A percentile compares a stretch with the other conserved stretches of the same genome.
These are phyloP conservation scores for Hyperoplus lanceolatus DNA, from an alignment of 2,797 vertebrate species.

Conservation along the genomic window DNA sequence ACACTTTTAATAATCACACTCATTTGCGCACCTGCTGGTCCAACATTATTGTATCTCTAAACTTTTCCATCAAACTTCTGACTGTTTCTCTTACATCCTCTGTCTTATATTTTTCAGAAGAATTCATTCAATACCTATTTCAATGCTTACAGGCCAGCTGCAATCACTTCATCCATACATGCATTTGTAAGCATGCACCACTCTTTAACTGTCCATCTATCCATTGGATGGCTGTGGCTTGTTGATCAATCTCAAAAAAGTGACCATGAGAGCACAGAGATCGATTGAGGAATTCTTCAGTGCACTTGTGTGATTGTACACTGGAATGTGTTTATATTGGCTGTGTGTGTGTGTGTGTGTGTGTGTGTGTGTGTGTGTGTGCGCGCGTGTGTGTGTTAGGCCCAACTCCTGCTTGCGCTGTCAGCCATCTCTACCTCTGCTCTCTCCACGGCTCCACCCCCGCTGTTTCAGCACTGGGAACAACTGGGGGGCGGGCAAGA, in stretches of 20 bases:
- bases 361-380: slow-evolving; percentile 13
- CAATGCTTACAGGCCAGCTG: background rate
- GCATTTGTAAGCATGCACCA: background rate
- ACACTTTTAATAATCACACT: background rate
- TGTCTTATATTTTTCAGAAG: background rate
- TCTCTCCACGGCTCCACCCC: slow-evolving; percentile 54
- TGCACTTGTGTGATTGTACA: slow-evolving; percentile 1
- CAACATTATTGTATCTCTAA: background rate
- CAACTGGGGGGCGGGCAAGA: slow-evolving; percentile 26
- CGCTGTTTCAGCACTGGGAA: slow-evolving; percentile 51
- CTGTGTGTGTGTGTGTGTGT: background rate
- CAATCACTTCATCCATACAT: slow-evolving; percentile 13
- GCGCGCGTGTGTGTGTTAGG: slow-evolving; percentile 4
- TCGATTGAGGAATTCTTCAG: background rate
- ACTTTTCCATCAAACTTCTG: slow-evolving; percentile 1
- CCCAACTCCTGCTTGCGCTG: slow-evolving; percentile 15
- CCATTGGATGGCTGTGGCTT: background rate
- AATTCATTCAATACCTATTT: slow-evolving; percentile 7
- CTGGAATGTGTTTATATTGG: background rate
- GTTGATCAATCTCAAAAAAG: slow-evolving; percentile 33
- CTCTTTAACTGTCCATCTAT: slow-evolving; percentile 35
- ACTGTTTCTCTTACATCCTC: slow-evolving; percentile 4
- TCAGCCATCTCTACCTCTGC: slow-evolving; percentile 34
- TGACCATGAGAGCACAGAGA: slow-evolving; percentile 12
- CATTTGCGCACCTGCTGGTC: background rate